Conservation (phyloP, 2,797 vertebrate species). For the Thamnophis elegans region DNA sequence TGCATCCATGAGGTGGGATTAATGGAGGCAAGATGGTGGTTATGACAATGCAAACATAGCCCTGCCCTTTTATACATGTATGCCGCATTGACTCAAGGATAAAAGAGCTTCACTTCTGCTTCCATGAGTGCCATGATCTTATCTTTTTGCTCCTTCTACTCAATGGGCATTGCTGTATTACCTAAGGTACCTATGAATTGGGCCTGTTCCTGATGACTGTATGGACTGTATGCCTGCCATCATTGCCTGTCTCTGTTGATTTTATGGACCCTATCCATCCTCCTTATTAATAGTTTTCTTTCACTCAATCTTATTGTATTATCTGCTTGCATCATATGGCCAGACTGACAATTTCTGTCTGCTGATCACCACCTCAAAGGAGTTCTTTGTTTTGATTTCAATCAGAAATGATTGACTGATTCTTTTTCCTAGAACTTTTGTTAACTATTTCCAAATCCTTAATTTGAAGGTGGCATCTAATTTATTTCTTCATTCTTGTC, state of each 20-base stretch:
- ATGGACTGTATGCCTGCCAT: not conserved
- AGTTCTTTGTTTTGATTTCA: not conserved
- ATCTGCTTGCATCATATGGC: not conserved
- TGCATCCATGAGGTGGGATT: not conserved
- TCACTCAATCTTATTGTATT: not conserved
- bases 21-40: not conserved
- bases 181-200: not conserved
- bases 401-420: not conserved
- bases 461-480: not conserved
- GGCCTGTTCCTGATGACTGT: not conserved
- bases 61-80: not conserved
- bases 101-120: not conserved
- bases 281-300: not conserved
- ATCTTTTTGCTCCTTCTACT: not conserved
- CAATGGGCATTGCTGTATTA: not conserved
- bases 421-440: not conserved
- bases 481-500: not conserved
- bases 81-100: not conserved
- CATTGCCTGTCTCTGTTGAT: not conserved
- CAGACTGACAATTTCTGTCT: not conserved
- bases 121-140: not conserved
- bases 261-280: not conserved
- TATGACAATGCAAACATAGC: not conserved
- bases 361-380: not conserved
- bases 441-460: not conserved